phyloP scores from a whole-genome alignment of 2,113 vertebrate species.

The Poeciliopsis turrubarensis region DNA sequence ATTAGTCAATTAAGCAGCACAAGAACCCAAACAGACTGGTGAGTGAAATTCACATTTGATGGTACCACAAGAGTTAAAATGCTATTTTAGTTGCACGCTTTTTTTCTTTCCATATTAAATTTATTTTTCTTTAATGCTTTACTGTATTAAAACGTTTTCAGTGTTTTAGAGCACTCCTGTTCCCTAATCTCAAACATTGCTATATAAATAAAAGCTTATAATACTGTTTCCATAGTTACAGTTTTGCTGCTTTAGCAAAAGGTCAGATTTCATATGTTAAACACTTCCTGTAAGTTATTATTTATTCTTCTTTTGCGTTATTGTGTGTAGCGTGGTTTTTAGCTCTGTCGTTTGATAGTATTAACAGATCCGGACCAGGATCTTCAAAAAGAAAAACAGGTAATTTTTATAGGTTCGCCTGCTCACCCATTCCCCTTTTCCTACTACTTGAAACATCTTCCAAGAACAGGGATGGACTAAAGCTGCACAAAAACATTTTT shows the following conservation, averaged over 20 bases:
- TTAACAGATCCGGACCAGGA: not conserved
- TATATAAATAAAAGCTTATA: not conserved
- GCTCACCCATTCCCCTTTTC: not conserved
- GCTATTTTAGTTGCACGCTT: not conserved
- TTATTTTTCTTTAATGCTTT: not conserved
- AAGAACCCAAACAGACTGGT: not conserved
- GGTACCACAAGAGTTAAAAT: not conserved
- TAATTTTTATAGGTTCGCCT: not conserved
- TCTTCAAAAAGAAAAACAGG: too few relatives aligned
- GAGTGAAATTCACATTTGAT: not conserved
- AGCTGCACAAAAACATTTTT: not conserved
- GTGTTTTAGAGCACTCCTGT: not conserved
- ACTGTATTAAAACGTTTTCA: not conserved
- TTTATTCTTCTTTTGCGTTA: not conserved
- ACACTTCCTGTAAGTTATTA: not conserved
- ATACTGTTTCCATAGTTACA: not conserved
- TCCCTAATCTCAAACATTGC: not conserved
- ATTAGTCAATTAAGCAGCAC: not conserved
- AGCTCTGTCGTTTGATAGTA: not conserved
- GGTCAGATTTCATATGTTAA: not conserved
- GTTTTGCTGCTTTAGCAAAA: not conserved
- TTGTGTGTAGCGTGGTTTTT: not conserved
- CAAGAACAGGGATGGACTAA: not conserved
- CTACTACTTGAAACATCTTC: not conserved
- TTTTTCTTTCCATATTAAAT: not conserved